Conservation (phyloP, 2,113 vertebrate genomes). For the Vidua macroura region DNA sequence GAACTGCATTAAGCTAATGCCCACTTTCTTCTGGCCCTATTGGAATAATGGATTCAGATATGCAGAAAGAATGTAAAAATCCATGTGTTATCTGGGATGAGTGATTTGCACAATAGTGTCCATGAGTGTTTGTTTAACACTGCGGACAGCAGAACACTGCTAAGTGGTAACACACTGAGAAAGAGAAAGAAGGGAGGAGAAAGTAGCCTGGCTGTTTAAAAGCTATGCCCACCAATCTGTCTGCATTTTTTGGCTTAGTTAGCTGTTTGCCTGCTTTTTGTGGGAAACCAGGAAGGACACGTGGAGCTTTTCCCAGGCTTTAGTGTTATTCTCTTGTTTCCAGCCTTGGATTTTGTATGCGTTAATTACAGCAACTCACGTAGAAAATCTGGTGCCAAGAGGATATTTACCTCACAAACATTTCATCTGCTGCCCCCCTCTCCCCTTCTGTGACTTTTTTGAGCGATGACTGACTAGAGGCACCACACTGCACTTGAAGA, state of each 20-base stretch:
- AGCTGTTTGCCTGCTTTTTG: conserved; percentile 19
- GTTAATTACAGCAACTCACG: conserved; percentile 1
- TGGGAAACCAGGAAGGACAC: conserved; percentile 29
- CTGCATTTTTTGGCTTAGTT: conserved; percentile 25
- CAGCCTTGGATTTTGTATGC: background rate
- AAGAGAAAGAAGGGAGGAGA: conserved; percentile 3
- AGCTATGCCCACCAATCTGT: background rate
- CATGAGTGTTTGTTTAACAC: conserved; percentile 5
- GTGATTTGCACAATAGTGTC: conserved; percentile 4
- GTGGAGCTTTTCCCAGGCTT: conserved; percentile 9
- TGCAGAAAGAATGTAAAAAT: conserved; percentile 66
- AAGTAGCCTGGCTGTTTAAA: background rate
- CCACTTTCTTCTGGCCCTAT: conserved; percentile 34
- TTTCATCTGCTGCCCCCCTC: conserved; percentile 22
- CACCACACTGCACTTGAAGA: background rate
- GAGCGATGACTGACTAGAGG: background rate
- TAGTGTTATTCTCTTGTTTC: conserved; percentile 13
- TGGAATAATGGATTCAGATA: conserved; percentile 57
- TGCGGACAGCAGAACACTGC: background rate
- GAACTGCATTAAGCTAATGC: conserved; percentile 49
- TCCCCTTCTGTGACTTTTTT: background rate
- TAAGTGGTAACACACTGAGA: background rate
- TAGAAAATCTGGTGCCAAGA: background rate
- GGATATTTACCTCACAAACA: conserved; percentile 44
- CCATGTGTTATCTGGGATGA: conserved; percentile 9